Base-by-base conservation (phyloP, 2,113 vertebrate genomes). In the Morone chrysops region DNA sequence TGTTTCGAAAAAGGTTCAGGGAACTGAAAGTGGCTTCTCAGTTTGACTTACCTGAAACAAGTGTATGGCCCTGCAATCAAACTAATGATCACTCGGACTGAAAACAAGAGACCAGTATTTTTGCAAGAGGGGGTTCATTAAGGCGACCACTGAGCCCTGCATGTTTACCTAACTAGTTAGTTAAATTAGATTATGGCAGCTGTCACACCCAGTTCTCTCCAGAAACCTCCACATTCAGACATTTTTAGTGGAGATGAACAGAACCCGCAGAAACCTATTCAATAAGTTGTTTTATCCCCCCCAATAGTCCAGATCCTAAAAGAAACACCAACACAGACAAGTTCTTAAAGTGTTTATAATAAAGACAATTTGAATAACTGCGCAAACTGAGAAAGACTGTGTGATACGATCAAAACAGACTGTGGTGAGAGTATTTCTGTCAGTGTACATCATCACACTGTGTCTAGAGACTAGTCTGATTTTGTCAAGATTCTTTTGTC, bases 21-120 rank as follows among this genome's bases (percentile, higher is more conserved):
- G 62, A 87, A 78, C 13, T 41, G 38, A 70, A 75, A 60, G 60
- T 18, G 54, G 2, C 36, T 40, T 61, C 51, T 74, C 25, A 14
- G 11, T 62, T 59, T 57, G 22, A 61, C 38, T 70, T 13, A 51
- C 4, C 50, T 12, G 12, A 25, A 57, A 70, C 17, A 51, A 75
- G 56, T 56, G 41, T 7, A 31, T 74, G 68, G 70, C 54, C 59
- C 59, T 17, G 43, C 51, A 50, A 57, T 11, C 22, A 45, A 8
- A 61, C n/a, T 54, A 72, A 73, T 22, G 53, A 83, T 74, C 51
- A 17, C 14, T 51, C 36, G 43, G 56, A 70, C 61, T 62, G 68
- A 78, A 67, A 79, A 90, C 75, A 87, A 84, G 69, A 75, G 51
- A 53, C 2, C 82, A 57, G 85, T 84, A 84, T 86, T 80, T 83